Evolutionary conservation across 2,113 vertebrate species (phyloP).

Genomic region (Tringa solitaria): DNA sequence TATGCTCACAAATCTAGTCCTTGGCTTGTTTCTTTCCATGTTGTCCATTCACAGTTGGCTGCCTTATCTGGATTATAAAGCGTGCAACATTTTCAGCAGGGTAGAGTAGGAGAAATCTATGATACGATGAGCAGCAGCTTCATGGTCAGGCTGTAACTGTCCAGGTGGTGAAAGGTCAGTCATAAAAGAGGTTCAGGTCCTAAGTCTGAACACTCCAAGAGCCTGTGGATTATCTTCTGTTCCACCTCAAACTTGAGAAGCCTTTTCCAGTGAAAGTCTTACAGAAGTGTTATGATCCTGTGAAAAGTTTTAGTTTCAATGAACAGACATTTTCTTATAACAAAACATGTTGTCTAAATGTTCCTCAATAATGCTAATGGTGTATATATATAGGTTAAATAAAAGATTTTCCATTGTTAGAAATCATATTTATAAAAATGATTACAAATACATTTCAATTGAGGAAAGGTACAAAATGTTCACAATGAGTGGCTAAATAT

Average conservation of each 20-base stretch:
- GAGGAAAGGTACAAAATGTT: conserved; percentile 48
- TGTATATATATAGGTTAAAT: neutral
- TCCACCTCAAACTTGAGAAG: neutral
- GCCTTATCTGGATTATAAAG: neutral
- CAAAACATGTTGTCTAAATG: neutral
- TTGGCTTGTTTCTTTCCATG: neutral
- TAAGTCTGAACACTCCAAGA: neutral
- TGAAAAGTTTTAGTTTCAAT: neutral
- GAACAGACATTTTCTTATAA: neutral
- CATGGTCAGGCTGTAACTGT: neutral
- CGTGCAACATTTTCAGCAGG: neutral
- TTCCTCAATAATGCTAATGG: neutral
- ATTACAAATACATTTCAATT: conserved; percentile 57
- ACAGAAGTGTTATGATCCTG: neutral
- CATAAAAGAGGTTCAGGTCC: neutral
- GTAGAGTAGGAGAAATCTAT: neutral
- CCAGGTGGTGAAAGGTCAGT: neutral
- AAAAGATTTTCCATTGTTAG: conserved; percentile 29
- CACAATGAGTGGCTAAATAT: conserved; percentile 66
- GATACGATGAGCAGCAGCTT: neutral
- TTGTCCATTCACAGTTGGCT: neutral
- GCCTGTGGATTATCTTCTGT: neutral
- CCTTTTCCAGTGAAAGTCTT: neutral
- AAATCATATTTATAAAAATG: conserved; percentile 40
- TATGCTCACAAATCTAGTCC: neutral